Evolutionary conservation across 2,113 vertebrate genomes (phyloP).

Genomic region (Dascyllus trimaculatus): DNA sequence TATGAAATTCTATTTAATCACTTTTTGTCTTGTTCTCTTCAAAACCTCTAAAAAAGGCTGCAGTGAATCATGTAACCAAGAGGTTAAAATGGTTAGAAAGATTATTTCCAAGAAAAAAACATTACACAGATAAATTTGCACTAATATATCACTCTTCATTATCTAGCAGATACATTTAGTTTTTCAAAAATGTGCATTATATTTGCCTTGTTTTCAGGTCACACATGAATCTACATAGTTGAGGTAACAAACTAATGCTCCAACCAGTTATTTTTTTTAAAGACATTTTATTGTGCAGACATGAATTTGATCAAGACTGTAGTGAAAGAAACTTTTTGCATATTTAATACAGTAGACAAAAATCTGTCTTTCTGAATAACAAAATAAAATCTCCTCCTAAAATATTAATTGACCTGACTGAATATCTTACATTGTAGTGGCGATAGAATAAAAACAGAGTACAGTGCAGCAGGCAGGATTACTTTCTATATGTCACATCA

Average conservation of each 20-base stretch:
- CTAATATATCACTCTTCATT: no score
- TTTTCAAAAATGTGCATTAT: not conserved
- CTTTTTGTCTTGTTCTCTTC: not conserved
- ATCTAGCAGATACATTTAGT: not conserved
- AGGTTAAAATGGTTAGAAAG: not conserved
- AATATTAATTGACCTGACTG: not conserved
- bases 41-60: not conserved
- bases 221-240: not conserved
- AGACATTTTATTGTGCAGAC: not conserved
- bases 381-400: not conserved
- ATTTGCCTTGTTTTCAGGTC: conserved; percentile 4
- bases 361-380: not conserved
- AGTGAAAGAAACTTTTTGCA: not conserved
- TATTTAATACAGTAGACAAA: not conserved
- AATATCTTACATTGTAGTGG: not conserved
- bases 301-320: not conserved
- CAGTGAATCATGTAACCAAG: not conserved
- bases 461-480: conserved; percentile 25
- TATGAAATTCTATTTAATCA: not conserved
- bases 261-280: not conserved
- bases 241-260: not conserved
- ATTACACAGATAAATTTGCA: no score
- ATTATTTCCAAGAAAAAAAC: conserved; percentile 51
- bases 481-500: conserved; percentile 21
- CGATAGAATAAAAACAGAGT: conserved; percentile 3